Conservation (phyloP, 2,797 vertebrate genomes). For the Sebastes itinus region DNA sequence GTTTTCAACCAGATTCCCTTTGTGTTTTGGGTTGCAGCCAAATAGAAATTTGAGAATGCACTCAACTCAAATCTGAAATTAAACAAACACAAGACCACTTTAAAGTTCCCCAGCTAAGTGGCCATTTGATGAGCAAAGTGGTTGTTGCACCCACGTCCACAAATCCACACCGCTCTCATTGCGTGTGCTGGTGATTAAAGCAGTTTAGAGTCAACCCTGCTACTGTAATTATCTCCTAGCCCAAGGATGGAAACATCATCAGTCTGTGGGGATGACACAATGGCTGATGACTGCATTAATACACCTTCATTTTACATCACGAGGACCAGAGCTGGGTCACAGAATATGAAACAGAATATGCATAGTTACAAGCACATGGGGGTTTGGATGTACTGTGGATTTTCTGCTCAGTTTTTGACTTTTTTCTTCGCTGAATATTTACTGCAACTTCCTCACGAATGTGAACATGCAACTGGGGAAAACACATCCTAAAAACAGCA, state of each 20-base stretch:
- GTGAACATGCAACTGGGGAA: background rate
- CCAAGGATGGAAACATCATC: constrained; percentile 15
- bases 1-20: constrained; percentile 5
- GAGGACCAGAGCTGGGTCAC: background rate
- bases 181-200: constrained; percentile 9
- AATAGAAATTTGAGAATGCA: constrained; percentile 40
- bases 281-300: constrained; percentile 45
- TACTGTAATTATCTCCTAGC: constrained; percentile 53
- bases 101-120: constrained; percentile 10
- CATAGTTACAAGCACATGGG: background rate
- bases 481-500: background rate
- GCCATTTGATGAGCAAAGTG: constrained; percentile 28
- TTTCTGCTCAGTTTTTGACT: background rate
- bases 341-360: background rate
- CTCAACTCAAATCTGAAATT: constrained; percentile 27
- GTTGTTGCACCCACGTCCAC: constrained; percentile 1
- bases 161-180: constrained; percentile 1
- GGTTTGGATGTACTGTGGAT: background rate
- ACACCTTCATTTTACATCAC: constrained; percentile 13
- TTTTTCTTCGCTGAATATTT: background rate
- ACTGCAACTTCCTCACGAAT: background rate
- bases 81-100: constrained; percentile 33
- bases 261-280: constrained; percentile 37
- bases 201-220: constrained; percentile 26
- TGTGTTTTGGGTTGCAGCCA: constrained; percentile 11